phyloP scores from a whole-genome alignment of 2,888 invertebrate genomes.

The Ectemnius lituratus region DNA sequence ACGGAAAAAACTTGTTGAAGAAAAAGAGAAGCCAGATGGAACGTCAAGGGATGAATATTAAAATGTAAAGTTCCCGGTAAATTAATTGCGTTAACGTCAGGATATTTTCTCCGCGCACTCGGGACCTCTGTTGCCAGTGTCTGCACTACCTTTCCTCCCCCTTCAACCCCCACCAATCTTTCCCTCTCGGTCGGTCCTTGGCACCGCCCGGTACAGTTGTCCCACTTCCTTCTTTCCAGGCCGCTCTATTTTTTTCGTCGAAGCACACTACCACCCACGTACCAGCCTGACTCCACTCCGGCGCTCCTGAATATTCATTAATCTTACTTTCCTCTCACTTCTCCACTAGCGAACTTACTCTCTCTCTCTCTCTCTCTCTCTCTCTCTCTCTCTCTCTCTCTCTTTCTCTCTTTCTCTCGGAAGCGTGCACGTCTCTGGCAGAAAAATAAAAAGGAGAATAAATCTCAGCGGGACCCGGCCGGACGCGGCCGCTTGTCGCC shows the following conservation, averaged over 20 bases:
- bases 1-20: not conserved
- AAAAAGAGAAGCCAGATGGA: slow-evolving; percentile 13
- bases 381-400: slow-evolving; percentile 22
- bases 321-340: slow-evolving; percentile 60
- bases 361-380: slow-evolving; percentile 19
- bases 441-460: slow-evolving; percentile 55
- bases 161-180: slow-evolving; percentile 10
- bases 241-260: slow-evolving; percentile 47
- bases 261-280: slow-evolving; percentile 43
- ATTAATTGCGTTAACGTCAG: slow-evolving; percentile 73
- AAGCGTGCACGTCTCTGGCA: slow-evolving; percentile 54
- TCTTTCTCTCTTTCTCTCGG: slow-evolving; percentile 24
- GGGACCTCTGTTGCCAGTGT: slow-evolving; percentile 26
- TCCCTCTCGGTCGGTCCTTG: slow-evolving; percentile 18
- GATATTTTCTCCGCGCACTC: slow-evolving; percentile 61
- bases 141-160: slow-evolving; percentile 14
- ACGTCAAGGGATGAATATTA: slow-evolving; percentile 70
- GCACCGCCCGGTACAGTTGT: slow-evolving; percentile 14
- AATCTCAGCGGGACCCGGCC: slow-evolving; percentile 38
- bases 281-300: slow-evolving; percentile 57
- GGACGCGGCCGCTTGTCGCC: not conserved
- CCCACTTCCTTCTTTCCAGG: slow-evolving; percentile 15
- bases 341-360: too few relatives aligned
- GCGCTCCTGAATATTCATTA: slow-evolving; percentile 69
- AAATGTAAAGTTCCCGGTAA: slow-evolving; percentile 71